Percentiles rank a stretch among this genome's conserved stretches.
Evolutionary conservation across 2,888 invertebrate species (phyloP).

Genomic region (Limnephilus rhombicus): DNA sequence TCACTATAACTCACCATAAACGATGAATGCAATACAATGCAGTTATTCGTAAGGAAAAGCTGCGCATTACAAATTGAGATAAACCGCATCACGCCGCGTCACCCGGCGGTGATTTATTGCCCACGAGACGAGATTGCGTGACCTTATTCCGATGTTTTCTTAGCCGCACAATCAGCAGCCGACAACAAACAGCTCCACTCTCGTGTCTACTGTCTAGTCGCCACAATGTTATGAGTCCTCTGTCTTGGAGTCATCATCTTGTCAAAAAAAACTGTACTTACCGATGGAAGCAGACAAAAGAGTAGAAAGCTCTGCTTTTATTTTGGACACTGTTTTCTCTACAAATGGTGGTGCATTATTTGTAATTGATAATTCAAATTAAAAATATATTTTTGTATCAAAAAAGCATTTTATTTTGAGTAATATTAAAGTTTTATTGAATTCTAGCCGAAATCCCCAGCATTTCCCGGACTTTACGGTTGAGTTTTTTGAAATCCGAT

Average conservation of each 20-base stretch:
- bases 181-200: background rate
- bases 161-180: background rate
- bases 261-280: too few relatives aligned
- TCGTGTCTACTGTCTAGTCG: background rate
- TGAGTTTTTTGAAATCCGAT: too few relatives aligned
- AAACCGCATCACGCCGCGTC: constrained; percentile 11
- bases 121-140: constrained; percentile 8
- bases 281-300: background rate
- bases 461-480: too few relatives aligned
- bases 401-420: too few relatives aligned
- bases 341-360: background rate
- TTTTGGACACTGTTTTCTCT: background rate
- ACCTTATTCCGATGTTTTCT: constrained; percentile 24
- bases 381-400: background rate
- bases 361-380: background rate
- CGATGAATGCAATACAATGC: background rate
- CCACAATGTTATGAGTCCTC: background rate
- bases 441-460: too few relatives aligned
- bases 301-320: background rate
- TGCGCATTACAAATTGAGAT: background rate
- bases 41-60: constrained; percentile 24
- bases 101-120: constrained; percentile 17
- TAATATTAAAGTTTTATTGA: too few relatives aligned
- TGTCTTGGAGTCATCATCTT: background rate
- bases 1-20: background rate